phyloP scores from a whole-genome alignment of 2,113 vertebrate genomes.

The Peucedramus taeniatus region DNA sequence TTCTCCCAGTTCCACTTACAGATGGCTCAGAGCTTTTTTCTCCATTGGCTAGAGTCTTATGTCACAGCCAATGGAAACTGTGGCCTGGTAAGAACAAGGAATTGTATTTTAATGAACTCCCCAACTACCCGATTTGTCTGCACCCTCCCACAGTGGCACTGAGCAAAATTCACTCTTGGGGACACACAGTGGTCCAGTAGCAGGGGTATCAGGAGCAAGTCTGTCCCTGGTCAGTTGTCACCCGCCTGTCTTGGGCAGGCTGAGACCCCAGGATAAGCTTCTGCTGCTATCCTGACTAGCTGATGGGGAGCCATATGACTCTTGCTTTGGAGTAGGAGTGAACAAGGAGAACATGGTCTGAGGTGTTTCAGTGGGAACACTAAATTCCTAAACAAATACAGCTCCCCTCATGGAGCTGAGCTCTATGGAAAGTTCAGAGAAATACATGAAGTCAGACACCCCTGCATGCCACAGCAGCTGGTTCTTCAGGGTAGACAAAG shows the following conservation, averaged over 20 bases:
- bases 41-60: not conserved
- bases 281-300: not conserved
- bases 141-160: not conserved
- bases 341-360: not conserved
- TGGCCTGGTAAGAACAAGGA: not conserved
- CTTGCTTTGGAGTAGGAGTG: not conserved
- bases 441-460: not conserved
- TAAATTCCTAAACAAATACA: not conserved
- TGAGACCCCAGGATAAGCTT: not conserved
- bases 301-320: not conserved
- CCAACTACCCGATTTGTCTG: not conserved
- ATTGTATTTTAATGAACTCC: not conserved
- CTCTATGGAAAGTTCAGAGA: not conserved
- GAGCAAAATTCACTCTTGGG: not conserved
- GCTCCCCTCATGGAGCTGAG: not conserved
- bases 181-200: not conserved
- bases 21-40: not conserved
- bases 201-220: rapidly evolving
- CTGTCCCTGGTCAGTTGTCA: not conserved
- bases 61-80: not conserved
- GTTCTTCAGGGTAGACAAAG: not conserved
- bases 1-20: not conserved
- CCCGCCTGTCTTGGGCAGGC: not conserved
- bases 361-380: not conserved
- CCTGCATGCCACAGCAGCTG: not conserved